A percentile compares a stretch with the other conserved stretches of the same genome.
Evolutionary conservation across 1,140 invertebrate genomes (phyloP).

Genomic region (Drosophila subobscura): DNA sequence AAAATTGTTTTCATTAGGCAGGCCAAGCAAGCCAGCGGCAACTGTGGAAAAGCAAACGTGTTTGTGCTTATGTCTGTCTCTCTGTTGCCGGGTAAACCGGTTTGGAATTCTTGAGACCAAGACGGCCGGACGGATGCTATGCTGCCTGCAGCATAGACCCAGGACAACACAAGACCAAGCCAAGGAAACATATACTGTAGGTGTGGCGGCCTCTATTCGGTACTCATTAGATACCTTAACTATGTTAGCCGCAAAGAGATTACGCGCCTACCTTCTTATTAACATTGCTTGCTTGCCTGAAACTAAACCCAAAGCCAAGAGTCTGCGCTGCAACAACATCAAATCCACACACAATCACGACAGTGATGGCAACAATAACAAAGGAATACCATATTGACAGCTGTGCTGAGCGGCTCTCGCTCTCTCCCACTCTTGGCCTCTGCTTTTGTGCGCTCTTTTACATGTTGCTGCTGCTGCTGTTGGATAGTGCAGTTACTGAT

Average conservation of each 20-base stretch:
- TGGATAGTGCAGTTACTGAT: slow-evolving; percentile 54
- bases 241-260: too few relatives aligned
- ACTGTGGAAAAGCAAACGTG: slow-evolving; percentile 35
- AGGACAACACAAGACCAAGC: slow-evolving; percentile 15
- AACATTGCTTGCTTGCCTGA: background rate
- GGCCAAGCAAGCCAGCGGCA: slow-evolving; percentile 20
- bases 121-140: slow-evolving; percentile 10
- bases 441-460: slow-evolving; percentile 23
- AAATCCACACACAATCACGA: slow-evolving; percentile 31
- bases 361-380: slow-evolving; percentile 58
- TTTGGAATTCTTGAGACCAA: slow-evolving; percentile 65
- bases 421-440: slow-evolving; percentile 12
- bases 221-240: too few relatives aligned
- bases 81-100: slow-evolving; percentile 58
- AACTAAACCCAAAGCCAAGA: slow-evolving; percentile 24
- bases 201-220: too few relatives aligned
- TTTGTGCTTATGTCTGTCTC: slow-evolving; percentile 17
- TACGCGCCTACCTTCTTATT: too few relatives aligned
- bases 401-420: slow-evolving; percentile 40
- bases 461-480: slow-evolving; percentile 48
- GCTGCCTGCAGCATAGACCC: slow-evolving; percentile 61
- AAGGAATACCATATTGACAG: slow-evolving; percentile 61
- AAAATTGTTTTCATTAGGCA: slow-evolving; percentile 62
- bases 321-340: slow-evolving; percentile 21
- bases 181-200: slow-evolving; percentile 2